Evolutionary conservation across 2,888 invertebrate genomes (phyloP), one percentile per base, ranked within the genome.

Genomic region (Phania funesta): DNA sequence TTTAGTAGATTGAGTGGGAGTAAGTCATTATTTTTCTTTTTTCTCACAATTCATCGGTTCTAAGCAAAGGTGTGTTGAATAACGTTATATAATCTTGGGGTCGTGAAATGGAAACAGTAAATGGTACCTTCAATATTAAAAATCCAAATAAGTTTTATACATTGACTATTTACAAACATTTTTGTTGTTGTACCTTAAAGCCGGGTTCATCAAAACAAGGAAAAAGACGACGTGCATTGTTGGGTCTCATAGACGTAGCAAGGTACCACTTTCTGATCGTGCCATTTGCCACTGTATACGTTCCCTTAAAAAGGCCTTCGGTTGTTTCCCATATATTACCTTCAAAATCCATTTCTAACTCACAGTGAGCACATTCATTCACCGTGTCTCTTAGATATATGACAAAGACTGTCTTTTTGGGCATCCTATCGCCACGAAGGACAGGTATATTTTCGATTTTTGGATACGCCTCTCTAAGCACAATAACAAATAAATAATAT

Each of bases 121-220:
- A 95, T 0, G 94, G 95, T 0, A 94, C 94, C 91, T 96, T 94
- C 86, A 41, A 48, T 4, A 29, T 13, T 50, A 22, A 13, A 20
- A 71, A 16, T 41, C 13, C 3, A 48, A 11, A n/a, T 38, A 26
- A 13, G 44, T 8, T 26, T 2, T 8, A 29, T 16, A 7, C 4
- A 29, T 3, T 16, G 35, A 1, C n/a, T 22, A 13, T 13, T 18
- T 2, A n/a, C n/a, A n/a, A n/a, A n/a, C n/a, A n/a, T n/a, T n/a
- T 13, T 8, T 2, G 9, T 0, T 93, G 16, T 3, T 44, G 94
- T 0, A 94, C 94, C 91, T 96, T 96, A 87, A 93, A 94, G 0
- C 93, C 93, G 0, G 96, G 95, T 86, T 96, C 95, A 87, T 96
- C 96, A 88, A 96, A 95, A 86, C 96, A 96, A 0, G 96, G 96